Evolutionary conservation across 23 tunicate species (phyloP).

Genomic region (Ciona savignyi): DNA sequence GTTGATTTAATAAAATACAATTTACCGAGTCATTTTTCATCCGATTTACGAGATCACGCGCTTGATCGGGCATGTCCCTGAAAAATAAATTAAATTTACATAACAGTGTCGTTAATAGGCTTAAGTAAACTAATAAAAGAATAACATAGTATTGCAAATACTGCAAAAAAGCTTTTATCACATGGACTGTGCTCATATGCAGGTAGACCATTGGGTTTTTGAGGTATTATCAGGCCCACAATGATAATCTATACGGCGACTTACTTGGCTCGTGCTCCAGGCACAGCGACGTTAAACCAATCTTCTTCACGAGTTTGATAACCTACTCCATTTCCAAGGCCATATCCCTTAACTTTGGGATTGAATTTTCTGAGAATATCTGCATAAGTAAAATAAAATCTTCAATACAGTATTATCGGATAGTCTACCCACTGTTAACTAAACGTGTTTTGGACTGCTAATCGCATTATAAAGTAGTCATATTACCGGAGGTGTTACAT

Average conservation of each 20-base stretch:
- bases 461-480: background rate
- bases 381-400: background rate
- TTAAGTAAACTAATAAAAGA: no score
- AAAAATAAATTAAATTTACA: no score
- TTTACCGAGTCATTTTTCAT: slow-evolving; percentile 40
- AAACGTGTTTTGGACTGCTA: background rate
- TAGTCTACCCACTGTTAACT: background rate
- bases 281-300: slow-evolving; percentile 82
- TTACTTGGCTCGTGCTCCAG: slow-evolving; percentile 80
- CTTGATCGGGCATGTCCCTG: slow-evolving; percentile 64
- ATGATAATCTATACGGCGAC: background rate
- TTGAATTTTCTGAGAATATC: slow-evolving; percentile 70
- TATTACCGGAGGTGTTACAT: background rate
- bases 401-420: no score
- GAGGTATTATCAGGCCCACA: no score
- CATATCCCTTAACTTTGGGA: slow-evolving; percentile 59
- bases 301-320: slow-evolving; percentile 16
- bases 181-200: no score
- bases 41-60: slow-evolving; percentile 20
- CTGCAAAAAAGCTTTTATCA: no score
- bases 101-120: no score
- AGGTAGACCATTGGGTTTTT: no score
- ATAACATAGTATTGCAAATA: no score
- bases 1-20: background rate
- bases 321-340: slow-evolving; percentile 25